Base-by-base conservation (phyloP, 2,113 vertebrate species). In the Hypomesus transpacificus region DNA sequence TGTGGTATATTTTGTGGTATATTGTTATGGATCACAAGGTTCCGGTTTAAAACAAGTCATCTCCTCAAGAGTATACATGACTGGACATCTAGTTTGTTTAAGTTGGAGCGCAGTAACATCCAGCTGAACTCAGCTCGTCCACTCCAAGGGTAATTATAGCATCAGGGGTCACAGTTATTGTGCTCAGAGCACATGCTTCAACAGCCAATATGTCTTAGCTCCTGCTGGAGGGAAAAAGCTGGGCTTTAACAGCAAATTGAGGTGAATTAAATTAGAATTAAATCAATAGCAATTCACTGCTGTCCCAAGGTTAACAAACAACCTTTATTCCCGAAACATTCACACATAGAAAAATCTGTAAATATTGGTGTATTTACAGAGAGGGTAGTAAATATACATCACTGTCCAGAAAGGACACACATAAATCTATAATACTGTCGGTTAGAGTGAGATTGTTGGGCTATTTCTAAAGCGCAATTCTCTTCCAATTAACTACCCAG, bases 221-320 rank as follows among this genome's bases (percentile, higher is more conserved):
- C 26, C 3, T n/a, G 63, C 68, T 62, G 9, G 14, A 46, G 58
- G 28, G 71, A 14, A 60, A 64, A 66, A 69, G 67, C 75, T 64
- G 24, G 58, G 31, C 64, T 67, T 78, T 8, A 75, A 66, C 62
- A 46, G 66, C 61, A 79, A 72, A 73, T 50, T 34, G 60, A 52
- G 65, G 34, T 18, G 71, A 75, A 81, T 81, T 73, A 66, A 81
- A 73, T 75, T 76, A 70, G 66, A 77, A 69, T 71, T 57, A 4
- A 79, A 83, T 81, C 81, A 75, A 82, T 82, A 78, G 17, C 73
- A 74, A 78, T 77, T 80, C 71, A 83, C 72, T 71, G 75, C 68
- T 80, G 70, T 76, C 66, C 58, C 53, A 65, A 52, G 68, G 71
- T 80, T 80, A 71, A 73, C 73, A 82, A 82, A 84, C 77, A 71